Evolutionary conservation across 2,113 vertebrate species (phyloP).

Genomic region (Benitochromis conjunctus): DNA sequence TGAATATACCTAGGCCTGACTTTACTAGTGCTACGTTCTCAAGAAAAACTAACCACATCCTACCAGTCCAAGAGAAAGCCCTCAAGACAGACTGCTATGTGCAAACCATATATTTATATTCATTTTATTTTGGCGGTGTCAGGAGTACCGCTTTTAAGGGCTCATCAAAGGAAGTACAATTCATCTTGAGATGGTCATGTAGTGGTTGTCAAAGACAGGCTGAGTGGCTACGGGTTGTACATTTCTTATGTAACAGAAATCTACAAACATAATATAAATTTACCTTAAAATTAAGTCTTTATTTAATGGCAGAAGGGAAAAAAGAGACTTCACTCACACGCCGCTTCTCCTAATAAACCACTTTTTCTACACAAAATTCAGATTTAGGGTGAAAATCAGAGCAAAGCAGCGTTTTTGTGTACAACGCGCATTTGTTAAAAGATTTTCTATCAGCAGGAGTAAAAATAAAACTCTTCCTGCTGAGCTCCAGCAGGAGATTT

Average conservation of each 20-base stretch:
- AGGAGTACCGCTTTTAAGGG: neutral
- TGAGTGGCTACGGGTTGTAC: neutral
- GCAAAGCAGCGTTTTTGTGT: neutral
- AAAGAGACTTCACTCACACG: neutral
- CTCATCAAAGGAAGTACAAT: neutral
- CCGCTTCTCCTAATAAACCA: neutral
- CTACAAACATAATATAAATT: neutral
- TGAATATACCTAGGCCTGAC: neutral
- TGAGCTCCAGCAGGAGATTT: neutral
- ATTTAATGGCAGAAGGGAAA: neutral
- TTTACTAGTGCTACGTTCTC: neutral
- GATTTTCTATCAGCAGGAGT: neutral
- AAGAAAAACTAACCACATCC: neutral
- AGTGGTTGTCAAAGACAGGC: neutral
- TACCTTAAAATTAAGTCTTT: neutral
- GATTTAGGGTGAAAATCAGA: neutral
- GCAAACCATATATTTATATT: neutral
- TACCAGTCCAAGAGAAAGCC: neutral
- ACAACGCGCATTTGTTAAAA: neutral
- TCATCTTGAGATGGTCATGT: neutral
- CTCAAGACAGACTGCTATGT: neutral
- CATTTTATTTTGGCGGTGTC: neutral
- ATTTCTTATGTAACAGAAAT: neutral
- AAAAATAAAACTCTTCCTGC: constrained; percentile 1
- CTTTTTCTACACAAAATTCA: neutral